Conservation (phyloP, 2,113 vertebrate species). For the Geococcyx californianus region DNA sequence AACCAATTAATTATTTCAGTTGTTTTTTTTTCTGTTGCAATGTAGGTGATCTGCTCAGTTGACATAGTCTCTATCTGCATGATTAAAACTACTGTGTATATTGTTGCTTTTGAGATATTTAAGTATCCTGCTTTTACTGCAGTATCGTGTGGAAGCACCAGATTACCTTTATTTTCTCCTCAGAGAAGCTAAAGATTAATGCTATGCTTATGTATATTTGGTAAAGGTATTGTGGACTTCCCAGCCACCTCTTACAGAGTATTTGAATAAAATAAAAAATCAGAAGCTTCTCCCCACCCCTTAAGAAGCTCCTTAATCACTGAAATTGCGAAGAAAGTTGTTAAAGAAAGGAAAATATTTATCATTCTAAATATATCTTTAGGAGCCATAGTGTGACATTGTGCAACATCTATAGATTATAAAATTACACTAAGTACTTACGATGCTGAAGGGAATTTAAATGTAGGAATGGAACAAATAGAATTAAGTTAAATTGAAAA, state of each 20-base stretch:
- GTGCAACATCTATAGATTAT: background rate
- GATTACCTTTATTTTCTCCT: background rate
- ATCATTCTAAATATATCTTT: background rate
- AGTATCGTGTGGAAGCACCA: background rate
- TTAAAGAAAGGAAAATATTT: background rate
- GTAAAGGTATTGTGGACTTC: background rate
- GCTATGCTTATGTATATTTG: background rate
- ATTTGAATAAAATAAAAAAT: background rate
- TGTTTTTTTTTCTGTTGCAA: background rate
- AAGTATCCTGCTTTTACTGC: background rate
- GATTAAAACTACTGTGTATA: background rate
- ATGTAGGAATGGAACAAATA: background rate
- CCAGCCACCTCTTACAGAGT: background rate
- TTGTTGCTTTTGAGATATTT: background rate
- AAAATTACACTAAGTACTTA: background rate
- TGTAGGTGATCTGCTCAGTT: background rate
- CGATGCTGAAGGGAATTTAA: background rate
- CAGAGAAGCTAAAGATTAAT: background rate
- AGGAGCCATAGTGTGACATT: background rate
- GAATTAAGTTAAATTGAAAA: background rate
- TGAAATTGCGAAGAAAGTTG: background rate
- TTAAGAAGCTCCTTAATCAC: background rate
- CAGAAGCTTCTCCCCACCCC: fast-evolving
- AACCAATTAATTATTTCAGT: background rate
- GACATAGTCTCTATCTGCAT: background rate